phyloP scores from a whole-genome alignment of 2,797 vertebrate genomes.

The Lerista edwardsae region DNA sequence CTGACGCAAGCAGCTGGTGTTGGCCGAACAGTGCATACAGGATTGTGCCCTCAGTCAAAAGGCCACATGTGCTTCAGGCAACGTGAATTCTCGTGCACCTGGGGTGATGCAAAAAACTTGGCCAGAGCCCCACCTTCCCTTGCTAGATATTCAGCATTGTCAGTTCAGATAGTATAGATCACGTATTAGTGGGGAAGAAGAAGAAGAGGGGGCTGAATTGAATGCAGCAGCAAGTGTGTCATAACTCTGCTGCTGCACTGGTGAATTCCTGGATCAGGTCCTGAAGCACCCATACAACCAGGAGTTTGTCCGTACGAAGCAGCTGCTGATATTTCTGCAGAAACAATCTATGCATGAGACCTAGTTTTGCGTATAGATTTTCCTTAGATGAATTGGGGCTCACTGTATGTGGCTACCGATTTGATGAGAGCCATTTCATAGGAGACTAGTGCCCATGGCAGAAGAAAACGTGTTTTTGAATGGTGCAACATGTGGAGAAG shows the following conservation, averaged over 20 bases:
- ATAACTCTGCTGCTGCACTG: background rate
- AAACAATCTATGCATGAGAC: background rate
- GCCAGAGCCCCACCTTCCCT: background rate
- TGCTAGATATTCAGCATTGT: background rate
- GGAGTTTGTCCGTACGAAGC: background rate
- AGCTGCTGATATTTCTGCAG: background rate
- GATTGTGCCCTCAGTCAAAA: too few species aligned
- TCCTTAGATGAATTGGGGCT: background rate
- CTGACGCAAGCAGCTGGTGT: too few species aligned
- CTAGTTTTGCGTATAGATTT: background rate
- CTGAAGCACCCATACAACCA: too few species aligned
- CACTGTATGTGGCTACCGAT: background rate
- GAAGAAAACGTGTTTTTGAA: background rate
- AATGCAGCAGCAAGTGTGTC: background rate
- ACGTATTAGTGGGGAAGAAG: background rate
- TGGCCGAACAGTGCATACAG: too few species aligned
- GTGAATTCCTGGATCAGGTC: background rate
- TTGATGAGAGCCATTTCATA: background rate
- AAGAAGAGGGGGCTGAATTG: background rate
- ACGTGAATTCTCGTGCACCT: too few species aligned
- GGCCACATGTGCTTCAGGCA: background rate
- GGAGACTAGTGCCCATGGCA: background rate
- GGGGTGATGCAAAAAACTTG: background rate
- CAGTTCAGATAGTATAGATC: background rate
- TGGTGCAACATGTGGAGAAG: background rate